Evolutionary conservation across 2,888 invertebrate genomes (phyloP), one percentile per base, ranked within the genome.

Genomic region (Chrysolina haemoptera): DNA sequence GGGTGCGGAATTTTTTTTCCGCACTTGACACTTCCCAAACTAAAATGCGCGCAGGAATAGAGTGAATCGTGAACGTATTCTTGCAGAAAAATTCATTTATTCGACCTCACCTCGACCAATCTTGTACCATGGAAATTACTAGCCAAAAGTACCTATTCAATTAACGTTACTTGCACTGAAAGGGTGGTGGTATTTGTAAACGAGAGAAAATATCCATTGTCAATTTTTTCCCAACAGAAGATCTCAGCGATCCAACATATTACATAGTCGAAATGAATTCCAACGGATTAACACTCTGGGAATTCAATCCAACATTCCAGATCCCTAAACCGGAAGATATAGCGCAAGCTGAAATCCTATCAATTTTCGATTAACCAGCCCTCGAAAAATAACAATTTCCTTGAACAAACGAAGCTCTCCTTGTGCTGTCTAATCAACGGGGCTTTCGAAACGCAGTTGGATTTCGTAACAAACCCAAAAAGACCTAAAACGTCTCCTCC

Each of bases 361-460:
- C 66, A 66, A 66, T 66, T 66, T 66, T 66, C 66, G 50, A 66
- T 66, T 27, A 64, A 50, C 48, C 22, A 16, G n/a, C 66, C 50
- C 27, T 46, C 43, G 20, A 20, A 41, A 48, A 65, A 46, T 22
- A 27, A 43, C 48, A 65, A 66, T 66, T 66, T 66, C 66, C 66
- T 66, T 20, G 22, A 40, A 65, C 27, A 27, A 50, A 66, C 66
- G 50, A 50, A 66, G 50, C 48, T 66, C 20, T 64, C 6, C 63
- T 41, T 20, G 16, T 59, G 40, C 43, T 16, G 55, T n/a, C 22
- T 62, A 59, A 68, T 68, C 68, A 68, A 55, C n/a, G 20, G 46
- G 59, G 16, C 9, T 27, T 22, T 14, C 14, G 16, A 22, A 43
- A 43, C 43, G 40, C 22, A 53, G 10, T 20, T 20, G 14, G 18